Percentiles rank a stretch among this genome's conserved stretches.
These are phyloP conservation scores for Leptopilina clavipes DNA, from an alignment of 1,140 invertebrate genomes.

Conservation along the genomic window DNA sequence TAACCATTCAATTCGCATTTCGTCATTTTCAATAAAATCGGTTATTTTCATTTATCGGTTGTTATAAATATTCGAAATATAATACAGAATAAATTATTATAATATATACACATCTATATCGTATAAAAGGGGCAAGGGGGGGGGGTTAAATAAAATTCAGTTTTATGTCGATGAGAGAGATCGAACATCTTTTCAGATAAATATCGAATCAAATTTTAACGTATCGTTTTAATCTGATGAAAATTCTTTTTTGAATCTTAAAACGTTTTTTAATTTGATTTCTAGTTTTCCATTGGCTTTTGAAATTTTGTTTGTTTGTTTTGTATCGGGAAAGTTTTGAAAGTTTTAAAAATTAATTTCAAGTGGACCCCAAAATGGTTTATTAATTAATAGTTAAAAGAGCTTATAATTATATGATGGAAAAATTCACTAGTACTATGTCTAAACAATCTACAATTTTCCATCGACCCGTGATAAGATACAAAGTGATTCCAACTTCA, in stretches of 20 bases:
- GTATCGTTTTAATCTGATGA: too few species aligned
- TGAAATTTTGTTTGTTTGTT: background rate
- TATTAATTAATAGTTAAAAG: background rate
- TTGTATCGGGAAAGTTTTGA: background rate
- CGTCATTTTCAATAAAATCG: background rate
- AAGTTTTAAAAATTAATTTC: conserved; percentile 4
- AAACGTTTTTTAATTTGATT: background rate
- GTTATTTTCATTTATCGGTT: background rate
- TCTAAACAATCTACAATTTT: conserved; percentile 7
- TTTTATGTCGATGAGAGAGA: background rate
- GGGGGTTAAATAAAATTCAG: background rate
- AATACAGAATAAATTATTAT: background rate
- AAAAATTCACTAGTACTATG: background rate
- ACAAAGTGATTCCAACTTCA: background rate
- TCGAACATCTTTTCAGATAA: background rate
- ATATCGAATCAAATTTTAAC: background rate
- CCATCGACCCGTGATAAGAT: conserved; percentile 14
- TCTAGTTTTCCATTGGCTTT: too few species aligned
- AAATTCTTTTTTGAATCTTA: background rate
- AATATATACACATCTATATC: background rate
- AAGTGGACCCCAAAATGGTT: background rate
- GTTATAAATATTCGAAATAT: background rate
- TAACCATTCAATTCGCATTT: background rate
- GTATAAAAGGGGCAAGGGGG: too few species aligned
- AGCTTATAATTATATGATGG: background rate